phyloP scores from a whole-genome alignment of 37 sponge, comb jelly and placozoan species.

The Theonella swinhoei region DNA sequence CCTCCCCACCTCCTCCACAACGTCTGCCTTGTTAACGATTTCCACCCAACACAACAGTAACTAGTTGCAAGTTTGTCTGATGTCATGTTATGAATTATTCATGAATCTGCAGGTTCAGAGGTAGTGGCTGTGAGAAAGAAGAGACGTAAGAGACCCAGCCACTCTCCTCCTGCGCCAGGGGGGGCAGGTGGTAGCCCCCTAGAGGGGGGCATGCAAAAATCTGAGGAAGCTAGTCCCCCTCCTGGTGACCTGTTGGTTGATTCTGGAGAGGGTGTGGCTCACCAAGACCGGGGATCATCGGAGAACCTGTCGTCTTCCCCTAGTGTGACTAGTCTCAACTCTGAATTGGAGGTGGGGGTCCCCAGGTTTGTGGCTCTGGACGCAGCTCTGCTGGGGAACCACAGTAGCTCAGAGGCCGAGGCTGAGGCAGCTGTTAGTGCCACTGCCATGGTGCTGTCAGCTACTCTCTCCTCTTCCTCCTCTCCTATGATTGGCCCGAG shows the following conservation, averaged over 20 bases:
- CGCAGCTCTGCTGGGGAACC: background rate
- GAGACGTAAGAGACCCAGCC: slow-evolving; percentile 14
- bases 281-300: background rate
- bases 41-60: too few species aligned
- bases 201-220: background rate
- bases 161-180: background rate
- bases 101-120: background rate
- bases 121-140: slow-evolving; percentile 53
- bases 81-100: background rate
- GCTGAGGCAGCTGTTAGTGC: slow-evolving; percentile 34
- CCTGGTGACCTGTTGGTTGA: too few species aligned
- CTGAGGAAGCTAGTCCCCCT: too few species aligned
- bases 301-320: slow-evolving; percentile 40
- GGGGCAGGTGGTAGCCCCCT: background rate
- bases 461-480: slow-evolving; percentile 7
- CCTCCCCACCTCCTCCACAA: background rate
- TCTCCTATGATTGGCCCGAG: too few species aligned
- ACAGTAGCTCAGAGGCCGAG: slow-evolving; percentile 23
- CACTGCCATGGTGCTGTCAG: slow-evolving; percentile 36
- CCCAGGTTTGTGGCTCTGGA: slow-evolving; percentile 9
- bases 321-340: slow-evolving; percentile 22
- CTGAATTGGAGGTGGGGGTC: background rate
- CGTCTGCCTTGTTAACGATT: too few species aligned
- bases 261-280: background rate
- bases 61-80: too few species aligned